phyloP scores from a whole-genome alignment of 2,888 invertebrate genomes.

The Fragum sueziense region DNA sequence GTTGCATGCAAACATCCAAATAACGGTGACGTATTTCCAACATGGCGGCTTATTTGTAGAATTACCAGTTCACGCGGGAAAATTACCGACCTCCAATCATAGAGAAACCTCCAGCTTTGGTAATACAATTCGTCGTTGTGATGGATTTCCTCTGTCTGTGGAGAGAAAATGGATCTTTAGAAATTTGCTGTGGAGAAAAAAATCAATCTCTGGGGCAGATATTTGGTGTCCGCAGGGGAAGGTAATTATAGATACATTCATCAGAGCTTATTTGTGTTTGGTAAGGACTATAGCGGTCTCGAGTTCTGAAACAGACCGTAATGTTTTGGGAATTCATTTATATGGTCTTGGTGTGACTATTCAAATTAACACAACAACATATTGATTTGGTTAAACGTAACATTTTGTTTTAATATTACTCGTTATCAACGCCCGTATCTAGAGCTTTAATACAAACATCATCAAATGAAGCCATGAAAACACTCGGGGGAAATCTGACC shows the following conservation, averaged over 20 bases:
- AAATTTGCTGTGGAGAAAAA: neutral
- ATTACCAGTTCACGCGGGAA: neutral
- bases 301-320: too few species aligned
- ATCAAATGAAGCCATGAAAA: neutral
- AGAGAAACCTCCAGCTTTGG: neutral
- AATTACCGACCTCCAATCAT: neutral
- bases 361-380: too few species aligned
- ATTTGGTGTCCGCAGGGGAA: constrained; percentile 10
- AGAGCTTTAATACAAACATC: too few species aligned
- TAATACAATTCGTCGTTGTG: constrained; percentile 3
- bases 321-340: too few species aligned
- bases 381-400: too few species aligned
- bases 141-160: neutral
- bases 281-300: too few species aligned
- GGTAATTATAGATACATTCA: neutral
- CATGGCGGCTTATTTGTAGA: neutral
- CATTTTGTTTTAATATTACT: too few species aligned
- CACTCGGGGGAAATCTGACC: neutral
- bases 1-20: neutral
- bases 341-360: too few species aligned
- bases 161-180: constrained; percentile 14
- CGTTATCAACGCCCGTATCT: too few species aligned
- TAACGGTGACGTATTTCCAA: neutral
- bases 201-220: constrained; percentile 18
- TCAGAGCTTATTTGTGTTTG: too few species aligned